These are phyloP conservation scores for Alsophila aescularia DNA, from an alignment of 2,888 invertebrate genomes.

Conservation along the genomic window DNA sequence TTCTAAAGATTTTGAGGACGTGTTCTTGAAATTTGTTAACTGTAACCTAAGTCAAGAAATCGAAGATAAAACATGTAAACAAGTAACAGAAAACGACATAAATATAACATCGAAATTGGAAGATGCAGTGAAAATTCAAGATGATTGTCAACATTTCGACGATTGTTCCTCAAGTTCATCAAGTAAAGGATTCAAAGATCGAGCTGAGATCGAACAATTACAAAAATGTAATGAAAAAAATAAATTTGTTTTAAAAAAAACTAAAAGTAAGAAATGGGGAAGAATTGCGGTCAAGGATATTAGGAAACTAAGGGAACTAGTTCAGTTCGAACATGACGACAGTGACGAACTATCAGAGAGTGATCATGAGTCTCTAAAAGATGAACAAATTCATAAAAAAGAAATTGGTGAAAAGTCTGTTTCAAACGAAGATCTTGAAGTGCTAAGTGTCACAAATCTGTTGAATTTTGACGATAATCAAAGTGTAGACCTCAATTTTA, in stretches of 20 bases:
- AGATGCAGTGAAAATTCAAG: no score
- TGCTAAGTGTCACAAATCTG: constrained; percentile 22
- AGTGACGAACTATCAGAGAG: constrained; percentile 6
- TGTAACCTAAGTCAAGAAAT: no score
- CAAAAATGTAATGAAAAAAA: constrained; percentile 14
- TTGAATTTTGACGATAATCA: constrained; percentile 14
- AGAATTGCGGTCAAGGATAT: constrained; percentile 6
- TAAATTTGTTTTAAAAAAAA: background rate
- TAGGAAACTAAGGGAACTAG: constrained; percentile 3
- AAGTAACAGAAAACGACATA: no score
- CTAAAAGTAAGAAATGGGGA: no score
- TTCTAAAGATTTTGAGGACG: constrained; percentile 39
- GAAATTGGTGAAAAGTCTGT: background rate
- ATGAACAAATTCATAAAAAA: constrained; percentile 5
- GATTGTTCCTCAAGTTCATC: background rate
- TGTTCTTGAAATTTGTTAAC: no score
- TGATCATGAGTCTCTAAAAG: constrained; percentile 3
- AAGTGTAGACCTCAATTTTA: constrained; percentile 19
- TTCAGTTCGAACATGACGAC: background rate
- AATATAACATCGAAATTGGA: no score
- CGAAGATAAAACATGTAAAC: no score
- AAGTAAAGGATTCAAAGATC: constrained; percentile 22
- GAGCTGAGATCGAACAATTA: constrained; percentile 12
- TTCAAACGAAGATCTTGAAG: constrained; percentile 1
- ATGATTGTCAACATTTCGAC: no score